phyloP scores from a whole-genome alignment of 2,888 invertebrate genomes.

The Laspeyria flexula region DNA sequence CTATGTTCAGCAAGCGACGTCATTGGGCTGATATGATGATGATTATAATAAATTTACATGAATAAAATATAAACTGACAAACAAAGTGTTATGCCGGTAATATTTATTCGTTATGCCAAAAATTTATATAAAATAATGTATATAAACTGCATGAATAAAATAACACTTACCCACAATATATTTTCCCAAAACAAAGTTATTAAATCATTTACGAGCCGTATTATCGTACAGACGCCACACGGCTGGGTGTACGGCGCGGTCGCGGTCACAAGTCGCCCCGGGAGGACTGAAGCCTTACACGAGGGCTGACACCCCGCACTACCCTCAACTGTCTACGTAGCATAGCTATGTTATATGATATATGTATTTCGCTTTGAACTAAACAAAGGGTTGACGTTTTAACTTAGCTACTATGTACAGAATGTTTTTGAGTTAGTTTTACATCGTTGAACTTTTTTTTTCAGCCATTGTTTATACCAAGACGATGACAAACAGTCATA shows the following conservation, averaged over 20 bases:
- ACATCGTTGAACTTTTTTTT: no score
- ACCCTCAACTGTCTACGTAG: conserved; percentile 7
- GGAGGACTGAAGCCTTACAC: conserved; percentile 19
- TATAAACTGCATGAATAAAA: no score
- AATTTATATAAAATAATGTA: no score
- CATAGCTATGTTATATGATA: not conserved
- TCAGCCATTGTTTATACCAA: no score
- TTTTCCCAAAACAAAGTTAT: not conserved
- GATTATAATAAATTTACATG: no score
- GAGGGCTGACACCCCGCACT: conserved; percentile 6
- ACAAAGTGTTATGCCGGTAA: no score
- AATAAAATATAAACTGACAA: no score
- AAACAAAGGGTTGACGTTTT: not conserved
- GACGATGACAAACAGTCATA: no score
- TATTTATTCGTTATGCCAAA: no score
- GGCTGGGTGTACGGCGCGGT: conserved; percentile 3
- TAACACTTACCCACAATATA: conserved; percentile 1
- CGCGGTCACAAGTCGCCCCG: conserved; percentile 3
- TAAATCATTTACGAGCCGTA: not conserved
- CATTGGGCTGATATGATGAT: no score
- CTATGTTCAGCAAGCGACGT: no score
- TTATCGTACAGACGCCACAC: not conserved
- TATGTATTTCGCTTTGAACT: not conserved
- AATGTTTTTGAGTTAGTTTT: not conserved
- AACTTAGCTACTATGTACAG: not conserved